phyloP scores from a whole-genome alignment of 1,140 invertebrate genomes.

The Lasaia peninsularis region DNA sequence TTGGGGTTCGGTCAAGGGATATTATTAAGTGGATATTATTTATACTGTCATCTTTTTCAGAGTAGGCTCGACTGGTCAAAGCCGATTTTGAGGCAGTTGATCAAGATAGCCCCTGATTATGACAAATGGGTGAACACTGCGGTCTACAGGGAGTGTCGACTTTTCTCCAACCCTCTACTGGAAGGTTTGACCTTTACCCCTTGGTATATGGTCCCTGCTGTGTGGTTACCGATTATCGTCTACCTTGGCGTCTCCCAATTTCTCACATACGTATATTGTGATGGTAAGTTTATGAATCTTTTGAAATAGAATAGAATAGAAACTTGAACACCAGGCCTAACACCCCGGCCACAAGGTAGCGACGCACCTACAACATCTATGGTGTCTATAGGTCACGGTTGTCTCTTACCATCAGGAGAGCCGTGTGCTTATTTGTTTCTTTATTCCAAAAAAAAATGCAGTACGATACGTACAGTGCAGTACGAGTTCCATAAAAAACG shows the following conservation, averaged over 20 bases:
- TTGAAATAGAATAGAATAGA: too few species aligned
- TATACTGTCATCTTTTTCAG: conserved; percentile 62
- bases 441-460: too few species aligned
- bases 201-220: conserved; percentile 15
- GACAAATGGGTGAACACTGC: conserved; percentile 84
- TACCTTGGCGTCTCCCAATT: conserved; percentile 7
- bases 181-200: conserved; percentile 77
- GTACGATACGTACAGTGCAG: too few species aligned
- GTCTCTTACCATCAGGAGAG: too few species aligned
- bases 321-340: too few species aligned
- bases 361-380: too few species aligned
- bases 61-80: conserved; percentile 84
- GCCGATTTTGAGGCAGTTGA: conserved; percentile 82
- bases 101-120: conserved; percentile 80
- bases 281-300: not conserved
- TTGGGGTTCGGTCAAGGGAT: too few species aligned
- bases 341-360: too few species aligned
- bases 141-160: conserved; percentile 81
- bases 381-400: too few species aligned
- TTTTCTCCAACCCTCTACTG: conserved; percentile 81
- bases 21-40: too few species aligned
- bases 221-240: conserved; percentile 14
- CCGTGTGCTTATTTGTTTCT: too few species aligned
- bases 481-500: too few species aligned
- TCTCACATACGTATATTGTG: not conserved